Base-by-base conservation (phyloP, 2,888 invertebrate genomes). In the Heliconius cydno region DNA sequence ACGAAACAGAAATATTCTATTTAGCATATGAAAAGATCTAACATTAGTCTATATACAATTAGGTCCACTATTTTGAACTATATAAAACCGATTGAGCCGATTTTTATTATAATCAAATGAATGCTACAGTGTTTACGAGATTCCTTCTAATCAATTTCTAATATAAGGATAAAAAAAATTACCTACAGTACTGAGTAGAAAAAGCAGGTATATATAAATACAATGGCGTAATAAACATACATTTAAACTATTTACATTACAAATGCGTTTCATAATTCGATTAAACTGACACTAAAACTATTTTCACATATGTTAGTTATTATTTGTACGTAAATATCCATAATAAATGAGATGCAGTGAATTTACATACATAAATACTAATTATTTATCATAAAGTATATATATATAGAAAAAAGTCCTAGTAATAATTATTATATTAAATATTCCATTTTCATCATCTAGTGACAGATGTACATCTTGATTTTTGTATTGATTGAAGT, bases 31-130 rank as follows among this genome's bases (percentile, higher is more conserved):
- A 74, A 74, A 73, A 67, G 57, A 73, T 73, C 82, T 77, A 80
- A 74, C 81, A 83, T 82, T 84, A 74, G 28, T 78, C 41, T 78
- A 78, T 78, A 78, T 89, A 91, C 89, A 89, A 82, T 86, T 86
- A 88, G 87, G 87, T 87, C 86, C 85, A 86, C 86, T 88, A 87
- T 83, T 84, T 84, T 82, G 82, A 85, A 83, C 84, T 85, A 85
- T 77, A 80, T 84, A 83, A 85, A 87, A 85, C 84, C 84, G 84
- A 81, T 89, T 88, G 88, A 88, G 89, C 88, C 86, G 86, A 85
- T 83, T 80, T 80, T 67, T 52, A 79, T 76, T 46, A 79, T 78
- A 70, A 57, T 73, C 60, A 73, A 83, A 79, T 76, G 76, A 79
- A 78, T 71, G 75, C 82, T 83, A 80, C 68, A 38, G 68, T 75